A percentile compares a stretch with the other conserved stretches of the same genome.
phyloP scores from a whole-genome alignment of 2,113 vertebrate genomes.

The Catharus fuscescens region DNA sequence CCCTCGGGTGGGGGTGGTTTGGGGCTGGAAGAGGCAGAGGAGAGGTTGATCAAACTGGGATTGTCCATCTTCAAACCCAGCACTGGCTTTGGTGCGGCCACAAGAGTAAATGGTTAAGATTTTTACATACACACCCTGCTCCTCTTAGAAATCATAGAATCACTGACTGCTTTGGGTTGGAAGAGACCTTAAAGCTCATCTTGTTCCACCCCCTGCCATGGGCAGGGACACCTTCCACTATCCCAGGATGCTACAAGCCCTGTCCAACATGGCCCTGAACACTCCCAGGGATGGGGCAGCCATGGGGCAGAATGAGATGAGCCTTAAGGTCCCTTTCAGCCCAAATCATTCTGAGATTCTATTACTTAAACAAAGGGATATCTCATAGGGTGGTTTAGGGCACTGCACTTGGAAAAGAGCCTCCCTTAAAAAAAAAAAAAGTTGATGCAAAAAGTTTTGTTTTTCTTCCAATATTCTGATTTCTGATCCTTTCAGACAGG shows the following conservation, averaged over 20 bases:
- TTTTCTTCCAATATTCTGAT: background rate
- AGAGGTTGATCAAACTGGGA: background rate
- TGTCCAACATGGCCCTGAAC: background rate
- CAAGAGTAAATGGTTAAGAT: background rate
- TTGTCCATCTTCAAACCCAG: background rate
- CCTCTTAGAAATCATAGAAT: background rate
- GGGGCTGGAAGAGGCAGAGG: background rate
- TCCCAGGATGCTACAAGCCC: background rate
- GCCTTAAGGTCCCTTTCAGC: background rate
- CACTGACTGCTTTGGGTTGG: background rate
- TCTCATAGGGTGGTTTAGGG: background rate
- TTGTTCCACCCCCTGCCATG: accelerated
- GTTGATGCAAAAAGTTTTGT: background rate
- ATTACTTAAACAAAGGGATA: background rate
- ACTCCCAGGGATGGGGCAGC: background rate
- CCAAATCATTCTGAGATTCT: background rate
- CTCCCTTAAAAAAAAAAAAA: background rate
- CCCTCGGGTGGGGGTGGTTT: conserved; percentile 62
- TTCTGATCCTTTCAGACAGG: background rate
- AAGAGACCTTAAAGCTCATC: background rate
- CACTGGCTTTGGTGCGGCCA: background rate
- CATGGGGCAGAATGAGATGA: background rate
- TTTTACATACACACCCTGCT: background rate
- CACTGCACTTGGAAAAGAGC: background rate
- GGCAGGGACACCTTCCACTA: background rate